A percentile compares a stretch with the other conserved stretches of the same genome.
Evolutionary conservation across 2,113 vertebrate species (phyloP).

Genomic region (Vireo altiloquus): DNA sequence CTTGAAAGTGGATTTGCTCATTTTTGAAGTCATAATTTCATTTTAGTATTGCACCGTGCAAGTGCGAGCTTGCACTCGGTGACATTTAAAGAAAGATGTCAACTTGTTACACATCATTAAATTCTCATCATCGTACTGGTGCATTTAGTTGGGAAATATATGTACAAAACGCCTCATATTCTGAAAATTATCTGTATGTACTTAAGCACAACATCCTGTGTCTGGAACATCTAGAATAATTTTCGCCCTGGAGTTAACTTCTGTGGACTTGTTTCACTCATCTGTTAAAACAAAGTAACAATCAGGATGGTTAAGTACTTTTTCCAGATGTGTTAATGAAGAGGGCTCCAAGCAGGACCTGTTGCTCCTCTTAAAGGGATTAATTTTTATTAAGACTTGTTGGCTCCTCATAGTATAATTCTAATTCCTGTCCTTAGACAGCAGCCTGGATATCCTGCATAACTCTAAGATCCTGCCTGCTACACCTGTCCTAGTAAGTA

Average conservation of each 20-base stretch:
- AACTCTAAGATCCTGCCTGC: background rate
- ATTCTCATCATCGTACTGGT: background rate
- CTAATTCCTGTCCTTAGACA: background rate
- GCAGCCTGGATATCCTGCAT: background rate
- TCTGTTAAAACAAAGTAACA: background rate
- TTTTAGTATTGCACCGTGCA: background rate
- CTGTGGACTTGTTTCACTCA: background rate
- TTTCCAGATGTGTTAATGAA: background rate
- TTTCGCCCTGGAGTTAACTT: background rate
- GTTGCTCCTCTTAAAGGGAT: background rate
- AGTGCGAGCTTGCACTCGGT: rapidly evolving
- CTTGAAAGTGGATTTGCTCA: background rate
- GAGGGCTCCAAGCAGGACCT: background rate
- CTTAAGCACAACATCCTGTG: background rate
- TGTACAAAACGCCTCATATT: background rate
- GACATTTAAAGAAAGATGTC: background rate
- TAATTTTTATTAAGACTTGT: background rate
- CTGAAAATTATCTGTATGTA: background rate
- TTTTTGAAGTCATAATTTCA: background rate
- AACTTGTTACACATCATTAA: background rate
- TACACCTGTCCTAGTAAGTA: background rate
- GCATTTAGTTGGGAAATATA: background rate
- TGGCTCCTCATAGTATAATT: background rate
- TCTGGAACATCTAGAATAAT: background rate
- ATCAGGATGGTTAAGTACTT: background rate